Evolutionary conservation across 2,797 vertebrate species (phyloP).

Genomic region (Buceros bicornis): DNA sequence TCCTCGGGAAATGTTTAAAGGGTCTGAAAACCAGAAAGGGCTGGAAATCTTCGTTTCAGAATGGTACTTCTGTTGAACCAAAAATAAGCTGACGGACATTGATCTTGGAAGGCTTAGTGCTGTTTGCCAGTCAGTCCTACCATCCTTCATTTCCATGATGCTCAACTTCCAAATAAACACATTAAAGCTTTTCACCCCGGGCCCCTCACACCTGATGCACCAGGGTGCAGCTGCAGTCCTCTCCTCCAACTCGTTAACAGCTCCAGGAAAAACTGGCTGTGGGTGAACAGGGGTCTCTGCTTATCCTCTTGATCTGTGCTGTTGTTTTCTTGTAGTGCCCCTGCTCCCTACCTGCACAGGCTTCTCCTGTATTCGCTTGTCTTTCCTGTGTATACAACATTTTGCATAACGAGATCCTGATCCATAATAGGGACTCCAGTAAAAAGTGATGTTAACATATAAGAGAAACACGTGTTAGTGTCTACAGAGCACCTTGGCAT

Average conservation of each 20-base stretch:
- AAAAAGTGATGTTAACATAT: not conserved
- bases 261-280: not conserved
- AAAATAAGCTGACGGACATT: not conserved
- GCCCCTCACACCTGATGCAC: not conserved
- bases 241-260: not conserved
- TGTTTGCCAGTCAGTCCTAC: not conserved
- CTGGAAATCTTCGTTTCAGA: not conserved
- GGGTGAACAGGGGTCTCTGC: not conserved
- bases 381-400: not conserved
- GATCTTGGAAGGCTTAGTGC: not conserved
- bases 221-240: not conserved
- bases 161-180: not conserved
- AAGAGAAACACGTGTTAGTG: not conserved
- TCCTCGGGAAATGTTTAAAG: not conserved
- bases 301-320: not conserved
- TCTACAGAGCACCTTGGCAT: not conserved
- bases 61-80: not conserved
- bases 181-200: not conserved
- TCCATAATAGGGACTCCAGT: not conserved
- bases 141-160: not conserved
- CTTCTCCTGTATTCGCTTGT: not conserved
- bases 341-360: not conserved
- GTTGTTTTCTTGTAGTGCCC: not conserved
- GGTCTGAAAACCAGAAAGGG: not conserved
- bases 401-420: not conserved